A percentile compares a stretch with the other conserved stretches of the same genome.
phyloP scores from a whole-genome alignment of 1,140 invertebrate species.

The Heliconius himera region DNA sequence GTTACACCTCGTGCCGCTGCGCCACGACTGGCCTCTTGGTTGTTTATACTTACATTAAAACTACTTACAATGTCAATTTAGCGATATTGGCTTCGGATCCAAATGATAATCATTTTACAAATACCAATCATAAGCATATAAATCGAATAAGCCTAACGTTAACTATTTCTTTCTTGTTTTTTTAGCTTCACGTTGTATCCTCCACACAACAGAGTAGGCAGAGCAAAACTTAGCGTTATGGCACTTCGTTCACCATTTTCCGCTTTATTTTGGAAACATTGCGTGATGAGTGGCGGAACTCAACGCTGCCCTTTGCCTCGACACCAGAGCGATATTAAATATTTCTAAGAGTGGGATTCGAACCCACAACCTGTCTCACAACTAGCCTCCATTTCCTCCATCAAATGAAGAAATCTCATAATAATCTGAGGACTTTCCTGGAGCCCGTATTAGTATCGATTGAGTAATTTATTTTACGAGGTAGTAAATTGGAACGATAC shows the following conservation, averaged over 20 bases:
- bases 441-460: background rate
- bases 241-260: background rate
- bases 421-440: background rate
- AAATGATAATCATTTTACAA: no score
- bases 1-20: no score
- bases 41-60: no score
- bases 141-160: no score
- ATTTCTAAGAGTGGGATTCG: background rate
- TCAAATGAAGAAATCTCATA: background rate
- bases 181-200: no score
- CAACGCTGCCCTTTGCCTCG: no score
- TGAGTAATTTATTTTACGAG: slow-evolving; percentile 1
- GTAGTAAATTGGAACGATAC: slow-evolving; percentile 1
- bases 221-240: background rate
- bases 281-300: background rate
- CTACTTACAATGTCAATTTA: no score
- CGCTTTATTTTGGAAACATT: background rate
- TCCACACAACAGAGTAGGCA: background rate
- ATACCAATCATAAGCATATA: no score
- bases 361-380: no score
- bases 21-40: no score
- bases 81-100: no score
- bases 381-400: background rate
- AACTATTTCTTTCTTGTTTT: no score
- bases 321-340: background rate